A percentile compares a stretch with the other conserved stretches of the same genome.
Conservation (phyloP, 2,888 invertebrate species). For the Julus scandinavius region DNA sequence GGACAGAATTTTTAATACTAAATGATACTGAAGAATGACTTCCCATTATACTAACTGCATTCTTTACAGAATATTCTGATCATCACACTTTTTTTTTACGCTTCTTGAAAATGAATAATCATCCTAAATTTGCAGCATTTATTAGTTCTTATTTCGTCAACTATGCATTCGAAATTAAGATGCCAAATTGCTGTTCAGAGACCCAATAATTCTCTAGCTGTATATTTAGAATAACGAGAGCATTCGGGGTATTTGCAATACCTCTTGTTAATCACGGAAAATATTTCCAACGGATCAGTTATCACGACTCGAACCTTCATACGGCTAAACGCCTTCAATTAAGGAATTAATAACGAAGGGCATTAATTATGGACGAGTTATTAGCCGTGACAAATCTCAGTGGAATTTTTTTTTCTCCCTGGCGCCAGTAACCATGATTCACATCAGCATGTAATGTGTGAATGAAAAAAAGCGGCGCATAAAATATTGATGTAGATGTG, state of each 20-base stretch:
- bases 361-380: not conserved
- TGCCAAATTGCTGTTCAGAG: not conserved
- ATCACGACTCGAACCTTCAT: not conserved
- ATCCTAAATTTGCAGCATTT: not conserved
- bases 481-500: not conserved
- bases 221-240: not conserved
- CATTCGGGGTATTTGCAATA: not conserved
- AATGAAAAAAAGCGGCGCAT: not conserved
- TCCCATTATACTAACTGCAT: too few relatives aligned
- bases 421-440: not conserved
- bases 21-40: too few relatives aligned
- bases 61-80: too few relatives aligned
- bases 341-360: not conserved
- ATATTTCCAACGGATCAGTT: not conserved
- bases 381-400: not conserved
- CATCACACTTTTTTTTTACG: too few relatives aligned
- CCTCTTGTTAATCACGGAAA: not conserved
- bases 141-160: constrained; percentile 7
- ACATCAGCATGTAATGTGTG: not conserved
- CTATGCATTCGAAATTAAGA: not conserved
- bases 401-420: not conserved
- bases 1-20: too few relatives aligned
- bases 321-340: constrained; percentile 14
- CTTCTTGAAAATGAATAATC: too few relatives aligned
- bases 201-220: not conserved